These are phyloP conservation scores for Selenia dentaria DNA, from an alignment of 2,888 invertebrate species.

Conservation along the genomic window DNA sequence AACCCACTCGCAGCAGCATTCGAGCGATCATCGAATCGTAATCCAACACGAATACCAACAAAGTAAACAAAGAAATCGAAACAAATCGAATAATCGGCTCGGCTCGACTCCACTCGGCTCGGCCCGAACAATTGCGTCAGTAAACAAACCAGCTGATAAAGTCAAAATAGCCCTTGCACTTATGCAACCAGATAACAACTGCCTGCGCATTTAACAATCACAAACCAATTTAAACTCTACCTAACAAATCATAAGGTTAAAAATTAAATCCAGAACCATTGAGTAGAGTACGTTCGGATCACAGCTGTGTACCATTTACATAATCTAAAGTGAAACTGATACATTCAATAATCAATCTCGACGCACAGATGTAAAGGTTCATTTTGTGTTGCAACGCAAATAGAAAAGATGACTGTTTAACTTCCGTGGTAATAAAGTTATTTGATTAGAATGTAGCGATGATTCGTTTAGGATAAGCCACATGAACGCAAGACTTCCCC, in stretches of 20 bases:
- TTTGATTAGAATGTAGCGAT: constrained; percentile 16
- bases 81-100: too few relatives aligned
- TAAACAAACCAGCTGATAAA: constrained; percentile 59
- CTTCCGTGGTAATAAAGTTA: constrained; percentile 49
- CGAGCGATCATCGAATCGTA: too few relatives aligned
- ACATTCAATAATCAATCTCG: constrained; percentile 46
- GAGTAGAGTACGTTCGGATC: constrained; percentile 40
- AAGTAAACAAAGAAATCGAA: too few relatives aligned
- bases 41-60: too few relatives aligned
- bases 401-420: constrained; percentile 27
- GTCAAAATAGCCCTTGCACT: constrained; percentile 66
- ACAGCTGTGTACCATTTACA: constrained; percentile 72
- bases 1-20: too few relatives aligned
- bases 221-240: constrained; percentile 43
- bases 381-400: constrained; percentile 39
- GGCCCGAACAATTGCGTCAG: constrained; percentile 48
- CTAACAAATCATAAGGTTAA: constrained; percentile 34
- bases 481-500: constrained; percentile 20
- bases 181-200: constrained; percentile 71
- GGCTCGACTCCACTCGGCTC: constrained; percentile 19
- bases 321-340: constrained; percentile 48
- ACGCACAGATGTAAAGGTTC: constrained; percentile 33
- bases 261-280: constrained; percentile 29
- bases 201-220: constrained; percentile 54
- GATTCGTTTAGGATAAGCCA: constrained; percentile 29